Percentiles rank a stretch among this genome's conserved stretches.
These are phyloP conservation scores for Habrosyne pyritoides DNA, from an alignment of 2,888 invertebrate species.

Conservation along the genomic window DNA sequence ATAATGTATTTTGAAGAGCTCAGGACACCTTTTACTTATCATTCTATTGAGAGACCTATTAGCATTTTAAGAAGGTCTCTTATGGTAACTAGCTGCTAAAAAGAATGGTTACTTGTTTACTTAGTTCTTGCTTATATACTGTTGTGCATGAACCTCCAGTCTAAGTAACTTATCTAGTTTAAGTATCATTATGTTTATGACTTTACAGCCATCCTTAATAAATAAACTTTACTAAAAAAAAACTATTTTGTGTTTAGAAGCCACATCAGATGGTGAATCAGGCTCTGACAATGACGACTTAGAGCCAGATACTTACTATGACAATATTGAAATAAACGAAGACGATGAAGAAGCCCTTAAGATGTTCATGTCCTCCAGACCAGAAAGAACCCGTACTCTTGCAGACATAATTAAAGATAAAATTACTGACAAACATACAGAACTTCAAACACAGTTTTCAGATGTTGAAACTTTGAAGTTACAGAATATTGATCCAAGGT, in stretches of 20 bases:
- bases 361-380: constrained; percentile 85
- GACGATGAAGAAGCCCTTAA: constrained; percentile 95
- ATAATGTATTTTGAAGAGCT: no score
- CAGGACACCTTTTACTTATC: no score
- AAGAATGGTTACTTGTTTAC: no score
- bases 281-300: constrained; percentile 81
- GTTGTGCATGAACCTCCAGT: no score
- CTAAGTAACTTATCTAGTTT: no score
- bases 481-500: constrained; percentile 92
- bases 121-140: no score
- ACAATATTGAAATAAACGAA: constrained; percentile 90
- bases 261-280: constrained; percentile 70
- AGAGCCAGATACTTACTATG: constrained; percentile 85
- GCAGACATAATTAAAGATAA: constrained; percentile 97
- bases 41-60: no score
- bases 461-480: constrained; percentile 90
- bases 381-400: constrained; percentile 87
- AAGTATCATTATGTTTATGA: no score
- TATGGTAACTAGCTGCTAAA: no score
- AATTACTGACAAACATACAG: constrained; percentile 95
- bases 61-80: no score
- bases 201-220: no score
- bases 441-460: constrained; percentile 92
- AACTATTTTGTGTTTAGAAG: constrained; percentile 41
- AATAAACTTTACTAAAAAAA: no score